Conservation (phyloP, 2,888 invertebrate genomes). For the Brenthis hecate region DNA sequence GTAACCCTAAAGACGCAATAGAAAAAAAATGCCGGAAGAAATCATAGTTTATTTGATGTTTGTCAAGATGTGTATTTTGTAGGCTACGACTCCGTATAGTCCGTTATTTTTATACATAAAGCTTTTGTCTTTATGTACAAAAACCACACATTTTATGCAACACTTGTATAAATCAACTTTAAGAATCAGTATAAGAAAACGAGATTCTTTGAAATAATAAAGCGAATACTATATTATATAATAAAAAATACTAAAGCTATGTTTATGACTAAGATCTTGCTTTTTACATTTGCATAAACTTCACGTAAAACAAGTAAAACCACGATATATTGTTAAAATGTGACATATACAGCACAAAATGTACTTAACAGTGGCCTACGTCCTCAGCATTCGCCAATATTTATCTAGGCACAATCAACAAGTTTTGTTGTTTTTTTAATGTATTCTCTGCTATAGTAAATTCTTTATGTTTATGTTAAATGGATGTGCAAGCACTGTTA, state of each 20-base stretch:
- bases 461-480: slow-evolving; percentile 1
- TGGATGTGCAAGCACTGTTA: background rate
- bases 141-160: too few relatives aligned
- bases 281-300: background rate
- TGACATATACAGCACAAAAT: background rate
- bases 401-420: background rate
- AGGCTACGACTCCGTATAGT: background rate
- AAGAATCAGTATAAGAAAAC: too few relatives aligned
- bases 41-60: slow-evolving; percentile 1
- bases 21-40: slow-evolving; percentile 2
- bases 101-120: too few relatives aligned
- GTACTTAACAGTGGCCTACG: slow-evolving; percentile 8
- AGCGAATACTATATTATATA: too few relatives aligned
- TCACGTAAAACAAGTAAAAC: background rate
- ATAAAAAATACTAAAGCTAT: too few relatives aligned
- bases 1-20: slow-evolving; percentile 9
- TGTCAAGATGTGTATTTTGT: background rate
- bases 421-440: slow-evolving; percentile 1
- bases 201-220: too few relatives aligned
- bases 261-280: too few relatives aligned
- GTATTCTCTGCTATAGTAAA: slow-evolving; percentile 3
- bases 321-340: background rate
- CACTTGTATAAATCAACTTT: too few relatives aligned
- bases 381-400: slow-evolving; percentile 4
- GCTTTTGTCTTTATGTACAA: too few relatives aligned